These are phyloP conservation scores for Chelidonichthys spinosus DNA, from an alignment of 2,797 vertebrate genomes.

Conservation along the genomic window DNA sequence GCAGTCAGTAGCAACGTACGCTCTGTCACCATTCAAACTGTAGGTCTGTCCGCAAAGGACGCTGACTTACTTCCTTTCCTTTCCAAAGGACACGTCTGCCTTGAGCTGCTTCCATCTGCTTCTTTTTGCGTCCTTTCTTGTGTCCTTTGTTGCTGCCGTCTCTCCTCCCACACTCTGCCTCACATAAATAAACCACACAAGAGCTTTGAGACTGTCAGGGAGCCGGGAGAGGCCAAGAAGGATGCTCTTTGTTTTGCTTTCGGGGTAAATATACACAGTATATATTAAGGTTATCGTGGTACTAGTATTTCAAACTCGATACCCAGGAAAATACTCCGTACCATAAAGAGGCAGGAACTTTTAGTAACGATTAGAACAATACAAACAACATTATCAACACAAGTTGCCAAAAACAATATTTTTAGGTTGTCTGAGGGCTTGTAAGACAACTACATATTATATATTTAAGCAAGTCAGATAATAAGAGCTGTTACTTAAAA, in stretches of 20 bases:
- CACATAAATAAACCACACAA: slow-evolving; percentile 4
- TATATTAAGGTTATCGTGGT: too few relatives aligned
- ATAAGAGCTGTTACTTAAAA: too few relatives aligned
- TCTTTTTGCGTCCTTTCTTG: background rate
- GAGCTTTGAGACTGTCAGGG: background rate
- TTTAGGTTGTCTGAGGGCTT: too few relatives aligned
- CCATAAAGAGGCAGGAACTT: too few relatives aligned
- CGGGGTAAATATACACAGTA: background rate
- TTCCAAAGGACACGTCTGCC: slow-evolving; percentile 9
- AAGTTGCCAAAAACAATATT: too few relatives aligned
- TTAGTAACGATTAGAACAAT: too few relatives aligned
- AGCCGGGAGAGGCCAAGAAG: background rate
- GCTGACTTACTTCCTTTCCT: background rate
- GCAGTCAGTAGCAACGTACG: background rate
- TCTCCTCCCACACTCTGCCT: slow-evolving; percentile 7
- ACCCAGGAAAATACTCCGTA: too few relatives aligned
- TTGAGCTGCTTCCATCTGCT: slow-evolving; percentile 22
- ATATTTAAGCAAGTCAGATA: too few relatives aligned
- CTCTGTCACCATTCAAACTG: background rate
- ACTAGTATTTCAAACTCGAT: too few relatives aligned
- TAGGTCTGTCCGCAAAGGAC: slow-evolving; percentile 1
- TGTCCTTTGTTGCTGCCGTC: background rate
- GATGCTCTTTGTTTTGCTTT: background rate
- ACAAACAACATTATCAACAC: too few relatives aligned
- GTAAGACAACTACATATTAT: too few relatives aligned